phyloP scores from a whole-genome alignment of 2,888 invertebrate species.

The Calliphora vomitoria region DNA sequence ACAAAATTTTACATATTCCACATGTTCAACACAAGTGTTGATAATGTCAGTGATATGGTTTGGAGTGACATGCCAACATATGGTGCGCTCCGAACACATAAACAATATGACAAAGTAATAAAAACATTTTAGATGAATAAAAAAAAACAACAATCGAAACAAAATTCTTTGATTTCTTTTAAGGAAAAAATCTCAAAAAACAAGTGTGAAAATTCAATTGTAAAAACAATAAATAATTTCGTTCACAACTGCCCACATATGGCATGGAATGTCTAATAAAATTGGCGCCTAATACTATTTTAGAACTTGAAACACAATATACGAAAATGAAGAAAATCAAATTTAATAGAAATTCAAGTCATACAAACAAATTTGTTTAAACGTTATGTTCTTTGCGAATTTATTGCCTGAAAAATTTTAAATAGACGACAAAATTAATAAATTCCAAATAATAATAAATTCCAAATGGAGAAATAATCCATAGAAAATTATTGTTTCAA shows the following conservation, averaged over 20 bases:
- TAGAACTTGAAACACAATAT: background rate
- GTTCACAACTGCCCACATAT: constrained; percentile 52
- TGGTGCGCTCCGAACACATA: background rate
- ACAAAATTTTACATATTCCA: constrained; percentile 4
- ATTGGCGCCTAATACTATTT: constrained; percentile 46
- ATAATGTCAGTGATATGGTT: constrained; percentile 23
- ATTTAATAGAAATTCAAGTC: background rate
- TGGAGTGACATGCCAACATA: constrained; percentile 27
- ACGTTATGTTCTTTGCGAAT: too few species aligned
- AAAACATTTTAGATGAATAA: background rate
- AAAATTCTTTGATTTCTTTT: constrained; percentile 18
- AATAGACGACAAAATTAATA: too few species aligned
- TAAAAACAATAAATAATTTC: constrained; percentile 10
- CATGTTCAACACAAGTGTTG: constrained; percentile 33
- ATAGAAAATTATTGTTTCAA: background rate
- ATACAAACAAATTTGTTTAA: background rate
- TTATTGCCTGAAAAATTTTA: too few species aligned
- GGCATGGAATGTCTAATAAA: constrained; percentile 23
- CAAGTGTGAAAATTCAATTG: constrained; percentile 41
- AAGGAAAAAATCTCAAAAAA: constrained; percentile 13
- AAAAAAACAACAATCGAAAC: background rate
- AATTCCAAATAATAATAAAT: too few species aligned
- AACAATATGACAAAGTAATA: constrained; percentile 32
- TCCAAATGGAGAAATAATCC: background rate
- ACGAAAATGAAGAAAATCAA: constrained; percentile 12